Percentiles rank a stretch among this genome's conserved stretches.
phyloP scores from a whole-genome alignment of 2,888 invertebrate species.

The Patella ulyssiponensis region DNA sequence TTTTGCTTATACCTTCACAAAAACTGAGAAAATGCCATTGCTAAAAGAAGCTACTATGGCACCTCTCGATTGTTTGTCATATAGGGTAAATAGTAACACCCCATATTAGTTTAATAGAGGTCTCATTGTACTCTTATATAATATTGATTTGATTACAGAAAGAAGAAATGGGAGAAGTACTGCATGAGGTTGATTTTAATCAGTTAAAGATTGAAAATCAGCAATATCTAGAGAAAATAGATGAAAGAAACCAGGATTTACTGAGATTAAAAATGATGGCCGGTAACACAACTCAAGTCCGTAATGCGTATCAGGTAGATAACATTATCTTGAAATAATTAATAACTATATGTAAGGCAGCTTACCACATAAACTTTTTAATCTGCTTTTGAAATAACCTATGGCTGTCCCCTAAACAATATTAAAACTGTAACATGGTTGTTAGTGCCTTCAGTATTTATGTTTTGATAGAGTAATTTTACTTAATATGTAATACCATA shows the following conservation, averaged over 20 bases:
- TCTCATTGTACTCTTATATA: no score
- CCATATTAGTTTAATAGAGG: no score
- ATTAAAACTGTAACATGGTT: no score
- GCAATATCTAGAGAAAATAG: conserved; percentile 72
- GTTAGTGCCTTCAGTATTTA: no score
- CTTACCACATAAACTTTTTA: background rate
- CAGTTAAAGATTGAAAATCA: conserved; percentile 73
- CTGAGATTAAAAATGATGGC: conserved; percentile 71
- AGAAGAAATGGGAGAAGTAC: conserved; percentile 73
- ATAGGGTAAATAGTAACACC: no score
- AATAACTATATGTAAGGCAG: background rate
- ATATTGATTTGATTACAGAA: conserved; percentile 51
- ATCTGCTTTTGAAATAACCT: background rate
- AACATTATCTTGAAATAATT: background rate
- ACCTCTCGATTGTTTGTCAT: no score
- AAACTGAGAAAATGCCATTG: no score
- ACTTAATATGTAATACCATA: no score
- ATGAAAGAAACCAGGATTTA: conserved; percentile 71
- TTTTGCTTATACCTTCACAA: no score
- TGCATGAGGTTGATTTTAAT: conserved; percentile 73
- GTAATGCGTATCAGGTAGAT: conserved; percentile 70
- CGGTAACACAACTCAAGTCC: conserved; percentile 69
- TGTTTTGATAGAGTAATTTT: no score
- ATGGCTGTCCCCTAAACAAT: no score
- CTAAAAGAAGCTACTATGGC: no score